phyloP scores from a whole-genome alignment of 2,888 invertebrate species.

The Acronicta alni region DNA sequence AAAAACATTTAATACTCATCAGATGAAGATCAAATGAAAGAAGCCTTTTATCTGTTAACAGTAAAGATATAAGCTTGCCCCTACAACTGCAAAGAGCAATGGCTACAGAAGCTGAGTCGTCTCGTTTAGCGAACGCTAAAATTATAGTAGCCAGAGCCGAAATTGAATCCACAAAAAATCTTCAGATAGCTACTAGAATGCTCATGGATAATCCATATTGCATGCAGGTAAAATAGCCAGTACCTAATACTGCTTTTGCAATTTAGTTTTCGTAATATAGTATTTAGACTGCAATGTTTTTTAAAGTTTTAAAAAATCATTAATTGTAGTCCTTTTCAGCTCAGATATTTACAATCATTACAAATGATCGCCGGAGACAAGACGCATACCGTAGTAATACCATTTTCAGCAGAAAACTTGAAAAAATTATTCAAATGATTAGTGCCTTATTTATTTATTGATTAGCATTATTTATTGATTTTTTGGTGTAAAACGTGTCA shows the following conservation, averaged over 20 bases:
- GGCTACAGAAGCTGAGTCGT: constrained; percentile 91
- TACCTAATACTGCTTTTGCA: too few species aligned
- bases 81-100: constrained; percentile 89
- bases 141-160: constrained; percentile 91
- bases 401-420: constrained; percentile 93
- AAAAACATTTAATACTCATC: too few species aligned
- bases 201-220: constrained; percentile 88
- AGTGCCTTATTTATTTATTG: background rate
- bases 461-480: background rate
- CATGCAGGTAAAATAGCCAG: constrained; percentile 67
- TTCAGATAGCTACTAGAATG: constrained; percentile 90
- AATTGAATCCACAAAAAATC: constrained; percentile 89
- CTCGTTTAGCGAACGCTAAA: constrained; percentile 90
- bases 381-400: constrained; percentile 97
- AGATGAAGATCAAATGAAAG: background rate
- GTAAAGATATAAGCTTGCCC: constrained; percentile 74
- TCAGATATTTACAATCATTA: constrained; percentile 95
- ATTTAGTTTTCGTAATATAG: too few species aligned
- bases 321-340: constrained; percentile 75
- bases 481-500: background rate
- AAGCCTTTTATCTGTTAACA: constrained; percentile 30
- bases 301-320: background rate
- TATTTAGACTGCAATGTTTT: background rate
- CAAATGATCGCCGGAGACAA: constrained; percentile 96
- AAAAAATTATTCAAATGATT: constrained; percentile 70